A percentile compares a stretch with the other conserved stretches of the same genome.
Evolutionary conservation across 1,140 invertebrate species (phyloP).

Genomic region (Eriosoma lanigerum): DNA sequence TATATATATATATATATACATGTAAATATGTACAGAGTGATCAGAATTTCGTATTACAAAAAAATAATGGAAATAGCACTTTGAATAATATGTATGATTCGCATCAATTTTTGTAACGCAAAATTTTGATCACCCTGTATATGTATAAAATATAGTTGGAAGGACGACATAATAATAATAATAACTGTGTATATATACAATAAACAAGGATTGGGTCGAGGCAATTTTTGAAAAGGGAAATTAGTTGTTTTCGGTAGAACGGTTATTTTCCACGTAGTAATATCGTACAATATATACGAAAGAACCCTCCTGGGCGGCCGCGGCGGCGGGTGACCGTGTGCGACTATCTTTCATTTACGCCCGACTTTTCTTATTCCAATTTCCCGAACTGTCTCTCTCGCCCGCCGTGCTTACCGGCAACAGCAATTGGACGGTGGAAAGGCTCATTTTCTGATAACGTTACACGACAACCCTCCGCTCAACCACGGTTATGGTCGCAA

Average conservation of each 20-base stretch:
- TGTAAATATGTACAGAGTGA: no score
- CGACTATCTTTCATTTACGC: slow-evolving; percentile 57
- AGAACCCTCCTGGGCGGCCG: neutral
- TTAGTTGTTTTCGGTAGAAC: slow-evolving; percentile 54
- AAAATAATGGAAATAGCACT: no score
- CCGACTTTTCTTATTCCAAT: slow-evolving; percentile 57
- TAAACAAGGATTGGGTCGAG: slow-evolving; percentile 43
- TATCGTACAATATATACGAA: neutral
- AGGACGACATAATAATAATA: no score
- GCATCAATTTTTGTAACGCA: no score
- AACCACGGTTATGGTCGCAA: neutral
- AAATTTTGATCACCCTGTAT: no score
- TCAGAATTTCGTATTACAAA: no score
- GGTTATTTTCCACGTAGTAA: slow-evolving; percentile 52
- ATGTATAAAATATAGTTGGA: no score
- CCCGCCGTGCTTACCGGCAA: neutral
- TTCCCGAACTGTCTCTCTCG: slow-evolving; percentile 55
- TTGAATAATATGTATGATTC: no score
- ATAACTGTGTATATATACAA: neutral
- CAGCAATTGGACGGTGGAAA: slow-evolving; percentile 53
- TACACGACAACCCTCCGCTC: neutral
- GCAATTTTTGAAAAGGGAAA: slow-evolving; percentile 54
- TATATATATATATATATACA: no score
- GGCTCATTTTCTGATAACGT: slow-evolving; percentile 51
- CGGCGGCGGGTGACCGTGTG: slow-evolving; percentile 10